Evolutionary conservation across 2,888 invertebrate genomes (phyloP), one percentile per base, ranked within the genome.

Genomic region (Phengaris arion): DNA sequence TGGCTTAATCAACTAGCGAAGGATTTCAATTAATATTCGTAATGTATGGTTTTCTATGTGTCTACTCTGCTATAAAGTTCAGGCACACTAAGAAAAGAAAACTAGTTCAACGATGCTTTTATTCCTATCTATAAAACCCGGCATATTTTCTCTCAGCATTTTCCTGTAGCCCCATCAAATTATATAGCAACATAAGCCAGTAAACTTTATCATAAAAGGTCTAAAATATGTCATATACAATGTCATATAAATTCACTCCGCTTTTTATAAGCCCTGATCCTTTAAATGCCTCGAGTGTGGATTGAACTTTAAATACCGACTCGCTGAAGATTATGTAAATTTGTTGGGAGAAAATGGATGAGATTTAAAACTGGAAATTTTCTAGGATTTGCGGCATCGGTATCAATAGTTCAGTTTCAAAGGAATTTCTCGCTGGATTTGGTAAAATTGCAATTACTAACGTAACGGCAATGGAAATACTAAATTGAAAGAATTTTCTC

Each of bases 261-360:
- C 69, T 69, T 46, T 46, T 48, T 15, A 68, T 46, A 69, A 48
- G 15, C 69, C 69, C 46, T n/a, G n/a, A 48, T 15, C 48, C 15
- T 46, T 46, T 15, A 48, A 46, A 69, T 48, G n/a, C 69, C 48
- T 2, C 15, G 46, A n/a, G 46, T 48, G 46, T n/a, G 45, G 68
- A 68, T 48, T 7, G 9, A 48, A 69, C 69, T 69, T 69, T 46
- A 46, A 68, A 68, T 46, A 45, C 13, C 68, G 68, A 8, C 48
- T n/a, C 48, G 48, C n/a, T 5, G 48, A 69, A 69, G 69, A 69
- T 69, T 69, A 68, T 68, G 68, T 69, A 69, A 48, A 69, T 69
- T 48, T 22, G 69, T n/a, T 46, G 13, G n/a, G 69, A 69, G 35
- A 35, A 35, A 68, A 68, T 46, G 46, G 68, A 48, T 46, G 46